Evolutionary conservation across 1,140 invertebrate species (phyloP).

Genomic region (Hylaeus volcanicus): DNA sequence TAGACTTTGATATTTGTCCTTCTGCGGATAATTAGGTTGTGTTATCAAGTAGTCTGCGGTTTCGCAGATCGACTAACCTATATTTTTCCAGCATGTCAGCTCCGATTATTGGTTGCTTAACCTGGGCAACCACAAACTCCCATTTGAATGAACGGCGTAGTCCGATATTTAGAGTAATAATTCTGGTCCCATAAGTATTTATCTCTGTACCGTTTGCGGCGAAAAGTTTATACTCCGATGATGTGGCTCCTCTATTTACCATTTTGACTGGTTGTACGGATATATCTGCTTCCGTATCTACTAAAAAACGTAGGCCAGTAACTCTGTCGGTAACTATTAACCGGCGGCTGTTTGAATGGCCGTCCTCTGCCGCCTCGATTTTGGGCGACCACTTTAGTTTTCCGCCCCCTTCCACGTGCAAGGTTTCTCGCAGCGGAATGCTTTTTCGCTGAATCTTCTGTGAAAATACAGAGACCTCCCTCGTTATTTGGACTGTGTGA

Average conservation of each 20-base stretch:
- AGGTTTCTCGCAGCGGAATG: no score
- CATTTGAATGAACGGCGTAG: slow-evolving; percentile 25
- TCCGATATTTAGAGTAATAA: not conserved
- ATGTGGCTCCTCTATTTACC: not conserved
- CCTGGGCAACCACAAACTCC: slow-evolving; percentile 72
- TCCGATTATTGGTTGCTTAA: slow-evolving; percentile 71
- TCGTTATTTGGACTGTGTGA: no score
- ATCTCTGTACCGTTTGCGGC: not conserved
- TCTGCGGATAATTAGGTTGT: not conserved
- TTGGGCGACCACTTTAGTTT: no score
- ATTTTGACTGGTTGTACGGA: not conserved
- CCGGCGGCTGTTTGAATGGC: not conserved
- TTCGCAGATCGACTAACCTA: slow-evolving; percentile 66
- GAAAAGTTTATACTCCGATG: not conserved
- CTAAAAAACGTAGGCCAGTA: not conserved
- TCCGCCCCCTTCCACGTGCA: no score
- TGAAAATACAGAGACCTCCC: no score
- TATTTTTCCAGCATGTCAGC: slow-evolving; percentile 72
- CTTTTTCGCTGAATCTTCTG: no score
- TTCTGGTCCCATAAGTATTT: not conserved
- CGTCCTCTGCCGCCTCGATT: no score
- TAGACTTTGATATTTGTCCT: not conserved
- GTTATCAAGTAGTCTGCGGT: slow-evolving; percentile 61
- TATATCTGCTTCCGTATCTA: not conserved
- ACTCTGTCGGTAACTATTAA: not conserved